These are phyloP conservation scores for Apamea anceps DNA, from an alignment of 2,888 invertebrate species.

Conservation along the genomic window DNA sequence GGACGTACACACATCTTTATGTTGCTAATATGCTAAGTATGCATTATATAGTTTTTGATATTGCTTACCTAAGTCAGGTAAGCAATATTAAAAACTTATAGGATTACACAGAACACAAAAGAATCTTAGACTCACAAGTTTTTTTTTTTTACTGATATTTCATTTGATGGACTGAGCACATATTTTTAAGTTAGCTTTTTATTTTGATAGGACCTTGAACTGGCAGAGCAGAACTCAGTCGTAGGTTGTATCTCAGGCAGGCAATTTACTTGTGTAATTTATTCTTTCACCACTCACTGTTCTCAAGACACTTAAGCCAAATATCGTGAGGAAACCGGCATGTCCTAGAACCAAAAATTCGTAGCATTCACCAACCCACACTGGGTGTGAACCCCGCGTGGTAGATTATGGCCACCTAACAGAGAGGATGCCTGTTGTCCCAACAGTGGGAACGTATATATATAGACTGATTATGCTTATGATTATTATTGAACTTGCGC, in stretches of 20 bases:
- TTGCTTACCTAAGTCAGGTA: too few relatives aligned
- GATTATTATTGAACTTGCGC: background rate
- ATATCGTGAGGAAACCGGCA: background rate
- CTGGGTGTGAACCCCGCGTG: background rate
- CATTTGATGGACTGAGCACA: background rate
- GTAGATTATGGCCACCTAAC: background rate
- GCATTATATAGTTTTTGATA: too few relatives aligned
- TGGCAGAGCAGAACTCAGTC: background rate
- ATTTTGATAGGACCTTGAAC: background rate
- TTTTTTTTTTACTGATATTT: background rate
- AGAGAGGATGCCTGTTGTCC: background rate
- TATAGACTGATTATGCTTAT: background rate
- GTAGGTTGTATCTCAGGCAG: background rate
- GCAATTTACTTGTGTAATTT: background rate
- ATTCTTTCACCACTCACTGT: background rate
- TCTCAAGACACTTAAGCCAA: background rate
- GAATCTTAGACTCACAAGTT: too few relatives aligned
- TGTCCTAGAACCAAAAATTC: background rate
- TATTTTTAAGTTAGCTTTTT: background rate
- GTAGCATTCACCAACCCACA: background rate
- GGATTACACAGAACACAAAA: too few relatives aligned
- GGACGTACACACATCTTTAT: too few relatives aligned
- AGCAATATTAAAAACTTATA: too few relatives aligned
- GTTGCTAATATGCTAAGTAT: too few relatives aligned
- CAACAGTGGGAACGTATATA: background rate